phyloP scores from a whole-genome alignment of 2,888 invertebrate genomes.

The Octonoba sinensis region DNA sequence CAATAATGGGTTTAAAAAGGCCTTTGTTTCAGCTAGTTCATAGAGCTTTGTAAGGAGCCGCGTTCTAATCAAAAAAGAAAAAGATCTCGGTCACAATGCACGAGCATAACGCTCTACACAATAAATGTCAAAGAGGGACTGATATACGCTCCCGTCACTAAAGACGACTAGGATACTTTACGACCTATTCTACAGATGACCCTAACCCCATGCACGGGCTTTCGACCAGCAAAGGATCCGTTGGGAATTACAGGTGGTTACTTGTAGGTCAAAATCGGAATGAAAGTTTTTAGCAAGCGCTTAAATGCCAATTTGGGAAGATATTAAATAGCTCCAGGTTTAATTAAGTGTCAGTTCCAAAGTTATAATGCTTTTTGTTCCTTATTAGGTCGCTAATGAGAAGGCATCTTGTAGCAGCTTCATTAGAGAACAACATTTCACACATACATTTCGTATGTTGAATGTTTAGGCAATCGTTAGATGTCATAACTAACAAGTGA shows the following conservation, averaged over 20 bases:
- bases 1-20: conserved; percentile 21
- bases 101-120: conserved; percentile 23
- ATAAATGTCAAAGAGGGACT: conserved; percentile 43
- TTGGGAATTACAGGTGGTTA: conserved; percentile 20
- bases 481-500: no score
- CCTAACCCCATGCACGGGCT: background rate
- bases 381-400: no score
- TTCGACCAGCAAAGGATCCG: conserved; percentile 25
- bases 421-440: no score
- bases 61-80: conserved; percentile 18
- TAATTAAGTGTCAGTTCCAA: no score
- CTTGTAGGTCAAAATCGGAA: conserved; percentile 27
- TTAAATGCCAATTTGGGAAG: no score
- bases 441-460: no score
- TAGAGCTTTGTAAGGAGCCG: conserved; percentile 15
- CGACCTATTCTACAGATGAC: conserved; percentile 45
- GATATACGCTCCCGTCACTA: conserved; percentile 41
- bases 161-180: conserved; percentile 41
- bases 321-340: no score
- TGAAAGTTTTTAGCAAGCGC: conserved; percentile 1
- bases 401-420: no score
- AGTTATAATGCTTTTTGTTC: no score
- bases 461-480: no score
- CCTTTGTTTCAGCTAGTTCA: conserved; percentile 21
- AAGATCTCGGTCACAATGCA: conserved; percentile 20